These are phyloP conservation scores for Albula goreensis DNA, from an alignment of 2,113 vertebrate species.

Conservation along the genomic window DNA sequence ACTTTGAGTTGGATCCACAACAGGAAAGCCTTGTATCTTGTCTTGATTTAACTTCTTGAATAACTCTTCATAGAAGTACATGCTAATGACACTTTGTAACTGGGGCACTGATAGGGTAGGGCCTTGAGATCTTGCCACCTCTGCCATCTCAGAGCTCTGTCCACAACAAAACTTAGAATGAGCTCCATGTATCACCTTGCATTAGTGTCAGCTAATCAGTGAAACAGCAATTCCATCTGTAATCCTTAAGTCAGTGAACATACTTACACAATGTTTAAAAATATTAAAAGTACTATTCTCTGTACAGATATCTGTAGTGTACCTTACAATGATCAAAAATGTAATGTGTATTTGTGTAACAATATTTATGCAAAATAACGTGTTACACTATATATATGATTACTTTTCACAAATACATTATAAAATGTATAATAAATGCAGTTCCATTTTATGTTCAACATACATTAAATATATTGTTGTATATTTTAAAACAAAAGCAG, in stretches of 20 bases:
- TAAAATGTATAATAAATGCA: no score
- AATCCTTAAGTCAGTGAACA: no score
- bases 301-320: background rate
- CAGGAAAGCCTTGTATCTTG: conserved; percentile 18
- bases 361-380: background rate
- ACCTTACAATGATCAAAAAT: background rate
- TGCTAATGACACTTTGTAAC: conserved; percentile 43
- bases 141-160: conserved; percentile 20
- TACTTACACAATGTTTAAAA: no score
- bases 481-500: no score
- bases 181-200: background rate
- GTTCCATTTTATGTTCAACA: no score
- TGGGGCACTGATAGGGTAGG: conserved; percentile 28
- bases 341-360: background rate
- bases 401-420: no score
- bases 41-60: conserved; percentile 35
- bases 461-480: no score
- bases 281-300: background rate
- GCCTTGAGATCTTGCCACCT: conserved; percentile 27
- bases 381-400: background rate
- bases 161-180: background rate
- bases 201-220: no score
- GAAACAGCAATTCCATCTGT: no score
- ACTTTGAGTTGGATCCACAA: conserved; percentile 47
- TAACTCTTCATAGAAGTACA: conserved; percentile 45